phyloP scores from a whole-genome alignment of 2,888 invertebrate genomes.

The Andricus quercusramuli region DNA sequence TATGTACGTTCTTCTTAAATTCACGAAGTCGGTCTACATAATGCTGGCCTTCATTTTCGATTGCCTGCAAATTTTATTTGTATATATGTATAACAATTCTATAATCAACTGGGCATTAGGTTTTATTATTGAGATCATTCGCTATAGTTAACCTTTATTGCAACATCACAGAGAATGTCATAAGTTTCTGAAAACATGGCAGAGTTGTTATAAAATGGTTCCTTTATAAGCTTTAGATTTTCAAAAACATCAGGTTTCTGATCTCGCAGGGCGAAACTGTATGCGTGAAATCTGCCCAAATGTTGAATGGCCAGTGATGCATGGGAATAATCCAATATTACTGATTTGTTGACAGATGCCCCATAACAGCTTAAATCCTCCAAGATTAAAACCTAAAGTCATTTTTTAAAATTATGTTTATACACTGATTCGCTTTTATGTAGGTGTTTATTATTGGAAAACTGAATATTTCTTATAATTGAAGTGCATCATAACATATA shows the following conservation, averaged over 20 bases:
- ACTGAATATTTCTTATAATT: too few relatives aligned
- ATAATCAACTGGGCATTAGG: not conserved
- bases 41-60: not conserved
- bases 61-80: not conserved
- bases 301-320: constrained; percentile 47
- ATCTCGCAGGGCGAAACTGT: constrained; percentile 56
- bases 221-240: constrained; percentile 49
- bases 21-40: not conserved
- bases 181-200: not conserved
- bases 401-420: not conserved
- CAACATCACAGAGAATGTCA: constrained; percentile 14
- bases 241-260: constrained; percentile 53
- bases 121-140: not conserved
- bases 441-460: too few relatives aligned
- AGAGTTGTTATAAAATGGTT: constrained; percentile 44
- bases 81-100: not conserved
- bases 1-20: not conserved
- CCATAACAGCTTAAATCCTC: not conserved
- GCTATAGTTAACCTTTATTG: constrained; percentile 12
- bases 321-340: constrained; percentile 58
- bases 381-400: not conserved
- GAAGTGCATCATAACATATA: too few relatives aligned
- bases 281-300: constrained; percentile 60
- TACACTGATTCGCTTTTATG: not conserved
- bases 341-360: constrained; percentile 13